Evolutionary conservation across 2,797 vertebrate species (phyloP), one percentile per base, ranked within the genome.

Genomic region (Urophycis tenuis): DNA sequence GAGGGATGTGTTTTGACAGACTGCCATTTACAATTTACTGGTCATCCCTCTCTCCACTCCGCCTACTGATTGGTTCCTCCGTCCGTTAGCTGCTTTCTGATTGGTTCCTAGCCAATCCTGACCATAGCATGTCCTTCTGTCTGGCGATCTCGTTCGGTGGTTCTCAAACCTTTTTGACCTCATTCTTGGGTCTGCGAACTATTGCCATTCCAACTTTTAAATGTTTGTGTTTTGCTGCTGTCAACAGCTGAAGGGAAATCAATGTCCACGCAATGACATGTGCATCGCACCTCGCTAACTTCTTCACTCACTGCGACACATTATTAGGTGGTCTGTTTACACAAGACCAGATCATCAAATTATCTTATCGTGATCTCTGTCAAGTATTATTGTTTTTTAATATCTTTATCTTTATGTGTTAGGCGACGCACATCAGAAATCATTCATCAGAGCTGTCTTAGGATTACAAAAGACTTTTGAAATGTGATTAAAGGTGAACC

Each of bases 1-100:
- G 45, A 53, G 19, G 81, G 85, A 88, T 85, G 78, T 77, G 71
- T 85, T 91, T 86, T 85, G 82, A 89, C 88, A 84, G 82, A 83
- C 79, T 88, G 84, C 75, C 85, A 85, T 87, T 89, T 89, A 86
- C 84, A 87, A 90, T 89, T 87, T 83, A 79, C 80, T 34, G 45
- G 78, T 81, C 79, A 76, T 85, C 82, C 77, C 67, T 83, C n/a
- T 36, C 67, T 36, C 67, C 41, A 17, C 74, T 77, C 71, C 81
- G 77, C 35, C 33, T n/a, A 77, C 79, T 79, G 71, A 79, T 78
- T 79, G 79, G 78, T 85, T 79, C 35, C 17, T 29, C 19, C 22
- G 45, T 53, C 45, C 22, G 45, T 53, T 71, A 8, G 31, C 70
- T 33, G 32, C 67, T 70, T 53, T 22, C 45, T 53, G 19, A 53